These are phyloP conservation scores for Phocides pigmalion DNA, from an alignment of 1,140 invertebrate species.

Conservation along the genomic window DNA sequence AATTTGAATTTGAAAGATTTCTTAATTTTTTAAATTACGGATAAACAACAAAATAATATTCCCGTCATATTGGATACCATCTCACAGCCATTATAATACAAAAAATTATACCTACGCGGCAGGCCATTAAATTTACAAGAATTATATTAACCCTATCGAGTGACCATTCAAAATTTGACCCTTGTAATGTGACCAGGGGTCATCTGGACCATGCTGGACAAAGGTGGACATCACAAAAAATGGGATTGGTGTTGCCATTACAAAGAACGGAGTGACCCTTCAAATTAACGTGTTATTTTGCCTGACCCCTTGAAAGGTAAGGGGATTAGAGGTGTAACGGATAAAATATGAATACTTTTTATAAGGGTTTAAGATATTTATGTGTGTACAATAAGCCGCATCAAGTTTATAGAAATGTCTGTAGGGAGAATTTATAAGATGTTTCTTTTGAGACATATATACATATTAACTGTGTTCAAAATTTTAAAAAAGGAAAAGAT, in stretches of 20 bases:
- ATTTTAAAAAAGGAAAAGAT: no score
- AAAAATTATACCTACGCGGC: constrained; percentile 35
- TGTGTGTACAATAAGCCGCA: constrained; percentile 44
- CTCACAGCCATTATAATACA: constrained; percentile 2
- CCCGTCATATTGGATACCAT: constrained; percentile 19
- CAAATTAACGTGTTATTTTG: constrained; percentile 45
- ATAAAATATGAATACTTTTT: constrained; percentile 45
- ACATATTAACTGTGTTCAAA: neutral
- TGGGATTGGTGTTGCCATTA: constrained; percentile 59
- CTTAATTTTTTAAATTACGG: neutral
- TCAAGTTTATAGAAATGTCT: constrained; percentile 20
- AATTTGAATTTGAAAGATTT: no score
- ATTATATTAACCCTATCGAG: constrained; percentile 42
- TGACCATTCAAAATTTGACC: constrained; percentile 63
- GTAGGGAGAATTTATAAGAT: neutral
- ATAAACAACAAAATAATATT: neutral
- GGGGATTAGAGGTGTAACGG: constrained; percentile 61
- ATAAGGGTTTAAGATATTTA: constrained; percentile 31
- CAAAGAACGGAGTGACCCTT: constrained; percentile 59
- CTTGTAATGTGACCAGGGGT: constrained; percentile 65
- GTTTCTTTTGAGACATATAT: neutral
- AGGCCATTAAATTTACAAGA: constrained; percentile 48
- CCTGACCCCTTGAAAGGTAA: constrained; percentile 47
- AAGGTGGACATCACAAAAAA: constrained; percentile 60
- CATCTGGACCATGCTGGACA: constrained; percentile 71